Conservation (phyloP, 2,888 invertebrate species). For the Ormyrus pomaceus region DNA sequence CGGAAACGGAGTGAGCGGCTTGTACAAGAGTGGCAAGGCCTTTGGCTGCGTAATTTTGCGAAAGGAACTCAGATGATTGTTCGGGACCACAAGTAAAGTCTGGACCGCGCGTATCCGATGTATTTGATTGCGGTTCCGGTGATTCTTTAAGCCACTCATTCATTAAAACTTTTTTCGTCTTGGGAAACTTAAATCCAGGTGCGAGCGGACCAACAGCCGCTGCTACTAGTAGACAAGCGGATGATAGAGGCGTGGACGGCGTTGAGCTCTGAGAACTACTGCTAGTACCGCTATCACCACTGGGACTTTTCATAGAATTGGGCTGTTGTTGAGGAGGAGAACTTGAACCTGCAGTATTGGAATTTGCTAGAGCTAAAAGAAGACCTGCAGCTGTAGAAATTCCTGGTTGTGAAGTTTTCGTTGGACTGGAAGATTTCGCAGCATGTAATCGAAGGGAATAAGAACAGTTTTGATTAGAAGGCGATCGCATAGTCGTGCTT, state of each 20-base stretch:
- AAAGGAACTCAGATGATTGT: conserved; percentile 67
- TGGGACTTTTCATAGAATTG: conserved; percentile 74
- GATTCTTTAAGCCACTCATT: conserved; percentile 93
- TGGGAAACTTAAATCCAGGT: conserved; percentile 91
- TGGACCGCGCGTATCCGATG: conserved; percentile 21
- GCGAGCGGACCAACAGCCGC: conserved; percentile 90
- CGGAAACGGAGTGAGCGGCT: conserved; percentile 77
- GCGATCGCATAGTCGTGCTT: conserved; percentile 78
- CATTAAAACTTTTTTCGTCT: conserved; percentile 92
- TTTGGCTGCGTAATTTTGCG: conserved; percentile 70
- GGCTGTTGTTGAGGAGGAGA: conserved; percentile 67
- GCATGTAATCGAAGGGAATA: conserved; percentile 67
- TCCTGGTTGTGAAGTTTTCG: conserved; percentile 56
- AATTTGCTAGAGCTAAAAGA: conserved; percentile 78
- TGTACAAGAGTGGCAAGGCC: conserved; percentile 81
- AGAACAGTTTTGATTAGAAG: conserved; percentile 70
- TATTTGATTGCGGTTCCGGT: conserved; percentile 63
- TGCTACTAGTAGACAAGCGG: conserved; percentile 88
- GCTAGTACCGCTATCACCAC: conserved; percentile 74
- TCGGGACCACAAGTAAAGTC: conserved; percentile 64
- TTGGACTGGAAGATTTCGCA: conserved; percentile 39
- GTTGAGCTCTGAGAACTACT: conserved; percentile 77
- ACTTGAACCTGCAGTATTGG: conserved; percentile 67
- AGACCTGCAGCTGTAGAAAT: conserved; percentile 79
- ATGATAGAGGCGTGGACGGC: conserved; percentile 82